These are phyloP conservation scores for Stegodyphus mimosarum DNA, from an alignment of 1,140 invertebrate genomes.

Conservation along the genomic window DNA sequence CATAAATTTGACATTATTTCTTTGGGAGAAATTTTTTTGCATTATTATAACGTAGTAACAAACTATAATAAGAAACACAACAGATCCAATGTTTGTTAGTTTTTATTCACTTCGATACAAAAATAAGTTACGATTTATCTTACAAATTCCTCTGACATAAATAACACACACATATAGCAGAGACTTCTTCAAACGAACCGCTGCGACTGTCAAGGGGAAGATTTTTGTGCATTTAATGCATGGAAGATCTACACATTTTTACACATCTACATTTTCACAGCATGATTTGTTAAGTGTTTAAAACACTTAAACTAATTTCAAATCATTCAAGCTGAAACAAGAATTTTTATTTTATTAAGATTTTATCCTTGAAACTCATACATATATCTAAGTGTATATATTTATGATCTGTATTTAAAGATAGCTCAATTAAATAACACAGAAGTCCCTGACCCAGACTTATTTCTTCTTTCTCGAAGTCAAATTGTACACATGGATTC, in stretches of 20 bases:
- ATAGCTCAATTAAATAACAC: too few relatives aligned
- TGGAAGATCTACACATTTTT: not conserved
- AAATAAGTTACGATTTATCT: slow-evolving; percentile 61
- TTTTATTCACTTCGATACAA: slow-evolving; percentile 61
- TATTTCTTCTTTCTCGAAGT: too few relatives aligned
- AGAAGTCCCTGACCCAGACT: too few relatives aligned
- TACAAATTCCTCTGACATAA: slow-evolving; percentile 57
- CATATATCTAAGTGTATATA: too few relatives aligned
- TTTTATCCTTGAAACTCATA: too few relatives aligned
- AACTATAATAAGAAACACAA: not conserved
- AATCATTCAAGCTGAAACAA: too few relatives aligned
- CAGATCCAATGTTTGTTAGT: slow-evolving; percentile 41
- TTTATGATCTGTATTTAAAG: too few relatives aligned
- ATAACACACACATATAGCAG: slow-evolving; percentile 47
- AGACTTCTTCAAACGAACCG: slow-evolving; percentile 48
- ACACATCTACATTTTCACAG: not conserved
- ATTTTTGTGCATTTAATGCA: slow-evolving; percentile 42
- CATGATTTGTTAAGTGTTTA: slow-evolving; percentile 14
- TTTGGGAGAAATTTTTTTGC: not conserved
- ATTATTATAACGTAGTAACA: not conserved
- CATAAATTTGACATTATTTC: too few relatives aligned
- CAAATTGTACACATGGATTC: too few relatives aligned
- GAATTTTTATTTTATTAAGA: too few relatives aligned
- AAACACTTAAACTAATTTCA: slow-evolving; percentile 17
- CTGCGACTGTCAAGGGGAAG: slow-evolving; percentile 36